Conservation (phyloP, 1,140 invertebrate species). For the Octopus bimaculoides region DNA sequence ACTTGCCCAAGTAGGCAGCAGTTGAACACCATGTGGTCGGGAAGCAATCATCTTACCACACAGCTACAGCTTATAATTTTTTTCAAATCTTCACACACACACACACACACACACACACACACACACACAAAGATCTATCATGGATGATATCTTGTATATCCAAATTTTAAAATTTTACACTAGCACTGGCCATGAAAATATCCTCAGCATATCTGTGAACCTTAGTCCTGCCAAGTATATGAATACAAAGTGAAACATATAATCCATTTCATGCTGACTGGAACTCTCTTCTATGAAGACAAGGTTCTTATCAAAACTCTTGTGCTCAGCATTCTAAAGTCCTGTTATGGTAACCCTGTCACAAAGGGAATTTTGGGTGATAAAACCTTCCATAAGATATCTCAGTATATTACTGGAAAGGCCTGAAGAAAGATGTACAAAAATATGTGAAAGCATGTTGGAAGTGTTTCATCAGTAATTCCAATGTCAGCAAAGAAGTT, state of each 20-base stretch:
- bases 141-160: constrained; percentile 1
- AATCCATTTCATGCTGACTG: background rate
- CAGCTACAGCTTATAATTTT: too few species aligned
- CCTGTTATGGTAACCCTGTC: constrained; percentile 8
- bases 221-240: constrained; percentile 5
- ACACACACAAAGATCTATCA: background rate
- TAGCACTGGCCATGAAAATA: constrained; percentile 8
- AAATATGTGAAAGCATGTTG: constrained; percentile 13
- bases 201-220: constrained; percentile 16
- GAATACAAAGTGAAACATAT: constrained; percentile 9
- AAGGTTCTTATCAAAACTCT: constrained; percentile 9
- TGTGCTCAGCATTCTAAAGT: constrained; percentile 11
- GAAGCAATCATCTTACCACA: too few species aligned
- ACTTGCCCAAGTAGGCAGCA: too few species aligned
- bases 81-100: too few species aligned
- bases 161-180: constrained; percentile 4
- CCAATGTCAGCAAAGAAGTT: constrained; percentile 14
- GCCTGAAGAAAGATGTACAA: constrained; percentile 15
- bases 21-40: too few species aligned
- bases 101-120: too few species aligned
- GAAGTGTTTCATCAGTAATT: constrained; percentile 16
- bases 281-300: constrained; percentile 12
- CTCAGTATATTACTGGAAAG: constrained; percentile 14
- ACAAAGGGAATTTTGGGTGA: constrained; percentile 12
- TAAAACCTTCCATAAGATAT: constrained; percentile 13